These are phyloP conservation scores for Mamestra brassicae DNA, from an alignment of 2,888 invertebrate genomes.

Conservation along the genomic window DNA sequence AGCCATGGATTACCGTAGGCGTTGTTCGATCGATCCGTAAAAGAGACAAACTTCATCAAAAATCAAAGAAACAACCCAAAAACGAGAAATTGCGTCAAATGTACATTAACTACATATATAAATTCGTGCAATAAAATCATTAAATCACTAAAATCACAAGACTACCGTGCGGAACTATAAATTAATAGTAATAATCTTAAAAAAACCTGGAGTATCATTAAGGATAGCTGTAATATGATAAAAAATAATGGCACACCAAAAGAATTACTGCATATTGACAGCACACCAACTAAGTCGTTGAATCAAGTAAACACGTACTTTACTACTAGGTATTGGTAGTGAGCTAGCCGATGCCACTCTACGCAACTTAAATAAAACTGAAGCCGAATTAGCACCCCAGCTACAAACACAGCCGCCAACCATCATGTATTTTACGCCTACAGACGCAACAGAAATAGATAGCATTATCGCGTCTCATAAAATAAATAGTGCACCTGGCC, in stretches of 20 bases:
- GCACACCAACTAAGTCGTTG: not conserved
- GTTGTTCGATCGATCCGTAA: not conserved
- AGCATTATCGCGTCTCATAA: no score
- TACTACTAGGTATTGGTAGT: not conserved
- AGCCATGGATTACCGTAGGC: not conserved
- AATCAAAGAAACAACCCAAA: not conserved
- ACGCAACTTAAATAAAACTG: not conserved
- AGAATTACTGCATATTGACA: constrained; percentile 1
- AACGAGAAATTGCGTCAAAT: not conserved
- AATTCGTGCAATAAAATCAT: not conserved
- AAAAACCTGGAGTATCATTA: not conserved
- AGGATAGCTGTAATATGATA: not conserved
- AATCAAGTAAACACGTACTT: not conserved
- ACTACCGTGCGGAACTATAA: not conserved
- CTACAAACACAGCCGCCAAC: no score
- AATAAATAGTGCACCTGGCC: no score
- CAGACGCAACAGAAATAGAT: no score
- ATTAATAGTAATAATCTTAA: not conserved
- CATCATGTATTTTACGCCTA: no score
- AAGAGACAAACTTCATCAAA: not conserved
- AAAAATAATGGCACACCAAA: not conserved
- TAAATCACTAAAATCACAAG: not conserved
- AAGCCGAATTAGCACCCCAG: no score
- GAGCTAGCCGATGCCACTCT: not conserved
- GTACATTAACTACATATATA: not conserved